Conservation (phyloP, 2,113 vertebrate species). For the Ascaphus truei region DNA sequence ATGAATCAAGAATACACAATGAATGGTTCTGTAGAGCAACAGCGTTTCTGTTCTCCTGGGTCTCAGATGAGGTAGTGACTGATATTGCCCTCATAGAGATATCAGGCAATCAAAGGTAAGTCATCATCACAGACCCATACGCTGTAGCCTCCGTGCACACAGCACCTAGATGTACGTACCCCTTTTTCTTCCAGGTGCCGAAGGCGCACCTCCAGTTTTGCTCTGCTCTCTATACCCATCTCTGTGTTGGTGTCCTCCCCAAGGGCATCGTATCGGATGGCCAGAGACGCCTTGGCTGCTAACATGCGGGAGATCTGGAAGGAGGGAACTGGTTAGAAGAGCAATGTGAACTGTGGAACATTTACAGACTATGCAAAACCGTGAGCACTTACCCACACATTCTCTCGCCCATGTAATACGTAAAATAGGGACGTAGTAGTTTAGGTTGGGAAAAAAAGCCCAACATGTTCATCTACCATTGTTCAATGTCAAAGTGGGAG, state of each 20-base stretch:
- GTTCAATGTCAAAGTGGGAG: too few species aligned
- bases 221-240: slow-evolving; percentile 87
- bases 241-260: slow-evolving; percentile 88
- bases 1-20: neutral
- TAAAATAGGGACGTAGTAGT: too few species aligned
- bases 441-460: too few species aligned
- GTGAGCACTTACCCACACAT: too few species aligned
- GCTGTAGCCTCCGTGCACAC: neutral
- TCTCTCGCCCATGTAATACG: too few species aligned
- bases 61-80: slow-evolving; percentile 77
- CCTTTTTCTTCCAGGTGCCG: slow-evolving; percentile 88
- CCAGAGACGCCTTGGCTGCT: slow-evolving; percentile 87
- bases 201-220: slow-evolving; percentile 86
- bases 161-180: slow-evolving; percentile 57
- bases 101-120: slow-evolving; percentile 50
- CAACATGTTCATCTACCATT: too few species aligned
- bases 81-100: slow-evolving; percentile 50
- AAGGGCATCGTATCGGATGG: slow-evolving; percentile 91
- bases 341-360: too few species aligned
- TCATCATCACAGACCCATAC: slow-evolving; percentile 54
- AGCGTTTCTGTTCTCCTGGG: slow-evolving; percentile 47
- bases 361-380: too few species aligned
- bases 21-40: slow-evolving; percentile 30
- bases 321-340: too few species aligned
- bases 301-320: slow-evolving; percentile 90